Evolutionary conservation across 2,888 invertebrate species (phyloP).

Genomic region (Molanna angustata): DNA sequence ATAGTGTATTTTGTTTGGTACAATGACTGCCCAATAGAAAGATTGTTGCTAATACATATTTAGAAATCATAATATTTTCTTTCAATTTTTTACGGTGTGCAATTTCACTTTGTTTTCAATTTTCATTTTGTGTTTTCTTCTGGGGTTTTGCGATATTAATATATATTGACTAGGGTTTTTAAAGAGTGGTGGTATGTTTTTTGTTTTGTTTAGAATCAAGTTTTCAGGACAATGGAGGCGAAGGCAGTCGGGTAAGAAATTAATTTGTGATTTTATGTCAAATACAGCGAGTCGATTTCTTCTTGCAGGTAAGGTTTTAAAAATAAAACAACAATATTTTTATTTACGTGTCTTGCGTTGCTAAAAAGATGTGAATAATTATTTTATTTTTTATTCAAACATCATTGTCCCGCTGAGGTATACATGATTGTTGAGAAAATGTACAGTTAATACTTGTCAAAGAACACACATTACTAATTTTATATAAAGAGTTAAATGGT

Average conservation of each 20-base stretch:
- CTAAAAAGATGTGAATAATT: too few relatives aligned
- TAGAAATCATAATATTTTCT: constrained; percentile 9
- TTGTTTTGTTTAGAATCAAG: constrained; percentile 13
- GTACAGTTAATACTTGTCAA: too few relatives aligned
- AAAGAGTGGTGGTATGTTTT: constrained; percentile 14
- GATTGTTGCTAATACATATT: constrained; percentile 17
- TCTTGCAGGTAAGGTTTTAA: too few relatives aligned
- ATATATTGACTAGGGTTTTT: constrained; percentile 2
- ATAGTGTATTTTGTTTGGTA: constrained; percentile 13
- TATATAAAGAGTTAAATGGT: too few relatives aligned
- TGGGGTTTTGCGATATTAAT: constrained; percentile 2
- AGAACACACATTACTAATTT: too few relatives aligned
- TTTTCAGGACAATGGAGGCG: constrained; percentile 16
- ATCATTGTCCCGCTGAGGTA: too few relatives aligned
- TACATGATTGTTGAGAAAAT: too few relatives aligned
- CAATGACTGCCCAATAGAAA: constrained; percentile 28
- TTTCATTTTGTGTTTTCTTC: constrained; percentile 6
- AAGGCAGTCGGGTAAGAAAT: background rate
- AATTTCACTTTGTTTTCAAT: constrained; percentile 14
- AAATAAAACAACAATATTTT: too few relatives aligned
- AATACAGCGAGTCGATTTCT: too few relatives aligned
- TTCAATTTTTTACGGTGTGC: constrained; percentile 20
- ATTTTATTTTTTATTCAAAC: too few relatives aligned
- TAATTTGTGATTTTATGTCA: too few relatives aligned
- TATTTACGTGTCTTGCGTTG: too few relatives aligned